phyloP scores from a whole-genome alignment of 2,113 vertebrate species.

The Corythoichthys intestinalis region DNA sequence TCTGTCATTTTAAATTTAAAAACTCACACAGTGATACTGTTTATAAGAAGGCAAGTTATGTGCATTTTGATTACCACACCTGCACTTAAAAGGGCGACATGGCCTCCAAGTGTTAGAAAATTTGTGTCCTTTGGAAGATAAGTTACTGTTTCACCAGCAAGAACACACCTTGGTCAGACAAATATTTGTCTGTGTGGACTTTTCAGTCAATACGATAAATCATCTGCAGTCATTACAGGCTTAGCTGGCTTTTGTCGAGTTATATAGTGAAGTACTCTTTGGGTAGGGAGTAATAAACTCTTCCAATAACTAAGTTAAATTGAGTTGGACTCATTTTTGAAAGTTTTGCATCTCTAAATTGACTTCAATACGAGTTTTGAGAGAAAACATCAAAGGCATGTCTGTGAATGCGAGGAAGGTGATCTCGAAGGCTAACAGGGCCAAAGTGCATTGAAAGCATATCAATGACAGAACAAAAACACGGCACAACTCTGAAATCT shows the following conservation, averaged over 20 bases:
- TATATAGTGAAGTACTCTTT: not conserved
- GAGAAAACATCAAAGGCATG: slow-evolving; percentile 16
- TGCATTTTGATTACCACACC: not conserved
- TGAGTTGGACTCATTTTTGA: not conserved
- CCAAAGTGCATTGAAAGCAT: slow-evolving; percentile 52
- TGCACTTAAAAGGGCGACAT: not conserved
- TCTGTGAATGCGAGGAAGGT: slow-evolving; percentile 47
- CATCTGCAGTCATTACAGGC: slow-evolving; percentile 11
- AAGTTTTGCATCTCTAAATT: not conserved
- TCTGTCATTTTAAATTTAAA: not conserved
- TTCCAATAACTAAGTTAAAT: not conserved
- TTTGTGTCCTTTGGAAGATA: slow-evolving; percentile 18
- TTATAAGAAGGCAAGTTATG: too few relatives aligned
- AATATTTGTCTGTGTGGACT: slow-evolving; percentile 24
- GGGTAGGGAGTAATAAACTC: not conserved
- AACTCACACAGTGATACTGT: not conserved
- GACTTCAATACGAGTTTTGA: not conserved
- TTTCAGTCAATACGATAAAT: slow-evolving; percentile 23
- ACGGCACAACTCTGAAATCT: slow-evolving; percentile 35
- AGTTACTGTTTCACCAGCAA: slow-evolving; percentile 33
- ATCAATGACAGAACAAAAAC: slow-evolving; percentile 62
- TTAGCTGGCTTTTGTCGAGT: slow-evolving; percentile 27
- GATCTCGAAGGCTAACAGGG: slow-evolving; percentile 40
- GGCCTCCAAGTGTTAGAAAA: slow-evolving; percentile 21
- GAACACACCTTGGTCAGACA: slow-evolving; percentile 15